Evolutionary conservation across 2,113 vertebrate species (phyloP), one percentile per base, ranked within the genome.

Genomic region (Rhea pennata): DNA sequence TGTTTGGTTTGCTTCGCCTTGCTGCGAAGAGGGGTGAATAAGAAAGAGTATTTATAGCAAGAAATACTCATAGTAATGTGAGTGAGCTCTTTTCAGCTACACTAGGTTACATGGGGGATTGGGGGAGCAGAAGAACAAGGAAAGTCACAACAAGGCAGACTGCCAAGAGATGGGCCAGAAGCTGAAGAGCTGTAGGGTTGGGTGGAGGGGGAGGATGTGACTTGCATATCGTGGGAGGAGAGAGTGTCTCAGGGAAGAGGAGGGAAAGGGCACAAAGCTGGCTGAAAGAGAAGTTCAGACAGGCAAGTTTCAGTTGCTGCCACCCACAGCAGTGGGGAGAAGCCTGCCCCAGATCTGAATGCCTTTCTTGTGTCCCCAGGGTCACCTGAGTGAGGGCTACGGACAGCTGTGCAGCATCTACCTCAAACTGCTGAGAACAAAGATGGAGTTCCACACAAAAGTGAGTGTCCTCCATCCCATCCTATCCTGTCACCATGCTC

Each of bases 361-460:
- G 53, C 59, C 42, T 62, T 77, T 82, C 39, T 51, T 48, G 24
- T 78, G 33, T 87, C 78, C 31, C 5, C 93, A 99, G 99, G 99
- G 99, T 84, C 99, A 99, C 97, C 97, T 99, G 95, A 99, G 99
- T 1, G 99, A 99, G 98, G 99, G 99, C 80, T 99, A 99, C 0
- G 99, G 99, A 42, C 99, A 99, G 96, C 98, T 99, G 76, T 99
- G 99, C 98, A 99, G 99, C 98, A 98, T 99, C 98, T 99, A 99
- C 98, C 99, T 99, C 99, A 99, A 98, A 98, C 98, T 99, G 94
- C 98, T 99, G 98, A 99, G 99, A 98, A 99, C 99, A 93, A 99
- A 99, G 98, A 99, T 99, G 99, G 99, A 99, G 95, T 99, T 99
- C 95, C 99, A 99, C 97, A 98, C 98, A 95, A 99, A 99, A 98